phyloP scores from a whole-genome alignment of 1,140 invertebrate genomes.

The Grapholita molesta region DNA sequence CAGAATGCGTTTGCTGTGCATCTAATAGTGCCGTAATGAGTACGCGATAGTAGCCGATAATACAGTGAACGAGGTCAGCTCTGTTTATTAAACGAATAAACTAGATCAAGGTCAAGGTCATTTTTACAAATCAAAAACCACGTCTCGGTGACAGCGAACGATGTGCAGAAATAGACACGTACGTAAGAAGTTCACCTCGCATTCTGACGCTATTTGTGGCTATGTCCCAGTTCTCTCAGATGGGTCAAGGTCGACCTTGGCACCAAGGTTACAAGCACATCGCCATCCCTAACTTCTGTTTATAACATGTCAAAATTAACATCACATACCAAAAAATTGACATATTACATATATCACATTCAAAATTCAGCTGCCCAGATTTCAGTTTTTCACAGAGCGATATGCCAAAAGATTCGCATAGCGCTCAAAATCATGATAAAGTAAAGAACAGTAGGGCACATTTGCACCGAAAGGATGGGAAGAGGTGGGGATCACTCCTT shows the following conservation, averaged over 20 bases:
- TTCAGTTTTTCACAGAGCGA: not conserved
- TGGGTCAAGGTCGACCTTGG: slow-evolving; percentile 68
- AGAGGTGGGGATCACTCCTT: slow-evolving; percentile 74
- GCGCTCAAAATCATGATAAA: slow-evolving; percentile 42
- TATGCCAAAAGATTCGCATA: not conserved
- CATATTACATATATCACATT: not conserved
- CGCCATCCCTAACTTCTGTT: not conserved
- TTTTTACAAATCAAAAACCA: slow-evolving; percentile 75
- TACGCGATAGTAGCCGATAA: slow-evolving; percentile 68
- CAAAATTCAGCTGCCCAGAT: not conserved
- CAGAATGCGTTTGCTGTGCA: slow-evolving; percentile 14
- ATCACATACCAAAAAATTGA: not conserved
- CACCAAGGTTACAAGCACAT: slow-evolving; percentile 34
- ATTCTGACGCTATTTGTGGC: slow-evolving; percentile 61
- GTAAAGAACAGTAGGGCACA: slow-evolving; percentile 59
- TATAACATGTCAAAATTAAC: not conserved
- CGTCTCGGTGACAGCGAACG: slow-evolving; percentile 60
- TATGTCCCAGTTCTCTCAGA: slow-evolving; percentile 56
- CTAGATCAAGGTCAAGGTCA: slow-evolving; percentile 77
- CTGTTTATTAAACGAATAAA: slow-evolving; percentile 69
- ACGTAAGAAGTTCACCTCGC: slow-evolving; percentile 57
- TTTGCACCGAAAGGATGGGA: slow-evolving; percentile 69
- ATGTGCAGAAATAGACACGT: slow-evolving; percentile 60
- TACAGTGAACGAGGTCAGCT: slow-evolving; percentile 71
- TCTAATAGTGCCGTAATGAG: slow-evolving; percentile 65